Conservation (phyloP, 2,888 invertebrate genomes). For the Sarcophaga rosellei region DNA sequence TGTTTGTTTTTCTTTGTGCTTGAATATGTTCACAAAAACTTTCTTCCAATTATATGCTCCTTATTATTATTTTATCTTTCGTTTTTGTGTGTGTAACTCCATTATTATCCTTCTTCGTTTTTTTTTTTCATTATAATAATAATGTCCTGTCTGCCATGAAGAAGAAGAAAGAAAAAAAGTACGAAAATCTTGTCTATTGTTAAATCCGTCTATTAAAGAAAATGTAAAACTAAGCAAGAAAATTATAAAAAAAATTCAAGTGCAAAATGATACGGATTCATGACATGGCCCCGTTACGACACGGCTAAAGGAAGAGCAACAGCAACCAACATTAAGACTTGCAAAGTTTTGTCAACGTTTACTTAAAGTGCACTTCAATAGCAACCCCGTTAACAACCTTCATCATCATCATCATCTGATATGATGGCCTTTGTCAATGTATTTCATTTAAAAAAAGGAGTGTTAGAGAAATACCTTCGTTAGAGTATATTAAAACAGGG, state of each 20-base stretch:
- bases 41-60: constrained; percentile 29
- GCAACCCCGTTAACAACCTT: constrained; percentile 39
- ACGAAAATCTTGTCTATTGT: constrained; percentile 51
- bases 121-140: constrained; percentile 1
- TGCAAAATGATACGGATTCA: constrained; percentile 55
- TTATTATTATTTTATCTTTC: constrained; percentile 15
- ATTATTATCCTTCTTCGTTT: constrained; percentile 16
- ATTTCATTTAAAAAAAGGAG: constrained; percentile 10
- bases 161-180: neutral
- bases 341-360: constrained; percentile 36
- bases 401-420: constrained; percentile 21
- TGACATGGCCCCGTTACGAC: neutral
- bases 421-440: constrained; percentile 54
- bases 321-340: constrained; percentile 29
- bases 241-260: constrained; percentile 61
- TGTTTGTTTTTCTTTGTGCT: constrained; percentile 18
- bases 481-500: neutral
- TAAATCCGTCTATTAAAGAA: constrained; percentile 30
- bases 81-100: constrained; percentile 1
- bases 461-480: neutral
- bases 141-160: constrained; percentile 31
- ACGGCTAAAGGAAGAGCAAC: neutral
- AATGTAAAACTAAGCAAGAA: constrained; percentile 40
- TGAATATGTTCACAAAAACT: neutral
- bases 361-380: constrained; percentile 54